A percentile compares a stretch with the other conserved stretches of the same genome.
phyloP scores from a whole-genome alignment of 2,113 vertebrate genomes.

The Salvelinus alpinus region DNA sequence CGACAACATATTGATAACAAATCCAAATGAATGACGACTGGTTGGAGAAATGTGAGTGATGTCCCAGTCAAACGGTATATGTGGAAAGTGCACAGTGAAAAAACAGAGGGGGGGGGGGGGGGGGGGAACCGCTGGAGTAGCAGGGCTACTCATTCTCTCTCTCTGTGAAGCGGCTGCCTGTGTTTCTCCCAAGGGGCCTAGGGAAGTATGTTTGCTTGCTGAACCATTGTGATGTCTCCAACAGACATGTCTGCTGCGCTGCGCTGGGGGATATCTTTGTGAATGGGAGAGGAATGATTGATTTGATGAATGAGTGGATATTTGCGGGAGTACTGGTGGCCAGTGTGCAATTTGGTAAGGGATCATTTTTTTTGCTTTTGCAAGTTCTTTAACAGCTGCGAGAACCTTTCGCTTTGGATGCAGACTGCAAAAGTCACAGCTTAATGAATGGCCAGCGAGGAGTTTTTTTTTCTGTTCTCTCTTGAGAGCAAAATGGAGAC shows the following conservation, averaged over 20 bases:
- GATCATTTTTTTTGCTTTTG: constrained; percentile 57
- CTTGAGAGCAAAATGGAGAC: constrained; percentile 4
- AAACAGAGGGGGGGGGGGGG: constrained; percentile 21
- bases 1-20: not conserved
- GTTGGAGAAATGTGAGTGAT: constrained; percentile 5
- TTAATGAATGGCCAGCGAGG: constrained; percentile 38
- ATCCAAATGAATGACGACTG: constrained; percentile 8
- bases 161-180: constrained; percentile 58
- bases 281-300: constrained; percentile 75
- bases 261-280: constrained; percentile 74
- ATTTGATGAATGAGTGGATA: constrained; percentile 79
- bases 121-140: constrained; percentile 55
- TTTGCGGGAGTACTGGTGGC: constrained; percentile 74
- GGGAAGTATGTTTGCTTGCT: constrained; percentile 73
- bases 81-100: constrained; percentile 9
- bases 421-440: constrained; percentile 56
- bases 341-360: constrained; percentile 71
- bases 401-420: constrained; percentile 59
- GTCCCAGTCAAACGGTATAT: not conserved
- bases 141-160: constrained; percentile 24
- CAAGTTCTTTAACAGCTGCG: constrained; percentile 61
- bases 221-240: constrained; percentile 75
- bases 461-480: constrained; percentile 34
- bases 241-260: constrained; percentile 67
- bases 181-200: constrained; percentile 73